phyloP scores from a whole-genome alignment of 2,113 vertebrate species.

The Gymnogyps californianus region DNA sequence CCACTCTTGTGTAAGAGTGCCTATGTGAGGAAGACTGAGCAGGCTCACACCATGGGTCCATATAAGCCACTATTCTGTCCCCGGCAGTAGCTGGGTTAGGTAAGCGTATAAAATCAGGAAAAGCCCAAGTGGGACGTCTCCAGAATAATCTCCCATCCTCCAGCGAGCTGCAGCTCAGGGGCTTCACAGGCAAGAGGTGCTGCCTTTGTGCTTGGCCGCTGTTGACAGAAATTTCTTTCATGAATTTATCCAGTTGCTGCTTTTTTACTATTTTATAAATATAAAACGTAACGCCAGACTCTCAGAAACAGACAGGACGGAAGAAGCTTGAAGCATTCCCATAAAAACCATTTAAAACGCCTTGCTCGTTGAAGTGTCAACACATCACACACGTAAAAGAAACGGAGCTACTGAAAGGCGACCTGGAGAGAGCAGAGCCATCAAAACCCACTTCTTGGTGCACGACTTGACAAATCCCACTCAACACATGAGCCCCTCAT shows the following conservation, averaged over 20 bases:
- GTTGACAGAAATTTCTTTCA: neutral
- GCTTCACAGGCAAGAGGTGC: neutral
- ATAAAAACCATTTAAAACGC: neutral
- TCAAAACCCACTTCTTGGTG: neutral
- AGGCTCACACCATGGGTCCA: neutral
- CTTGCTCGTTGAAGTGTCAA: neutral
- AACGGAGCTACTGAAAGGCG: neutral
- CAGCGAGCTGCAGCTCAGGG: neutral
- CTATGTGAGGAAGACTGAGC: neutral
- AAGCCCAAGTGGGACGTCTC: neutral
- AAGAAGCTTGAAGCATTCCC: neutral
- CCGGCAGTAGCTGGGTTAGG: neutral
- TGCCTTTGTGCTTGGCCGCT: neutral
- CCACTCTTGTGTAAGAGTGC: no score
- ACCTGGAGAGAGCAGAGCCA: neutral
- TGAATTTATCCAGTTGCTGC: neutral
- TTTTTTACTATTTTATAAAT: neutral
- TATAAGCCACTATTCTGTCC: neutral
- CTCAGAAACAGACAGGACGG: neutral
- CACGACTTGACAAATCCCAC: neutral
- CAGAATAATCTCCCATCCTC: neutral
- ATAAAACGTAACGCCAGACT: neutral
- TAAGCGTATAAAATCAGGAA: neutral
- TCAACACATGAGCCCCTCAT: rapidly evolving
- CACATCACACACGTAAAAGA: neutral